phyloP scores from a whole-genome alignment of 2,888 invertebrate species.

The Agrotis exclamationis region DNA sequence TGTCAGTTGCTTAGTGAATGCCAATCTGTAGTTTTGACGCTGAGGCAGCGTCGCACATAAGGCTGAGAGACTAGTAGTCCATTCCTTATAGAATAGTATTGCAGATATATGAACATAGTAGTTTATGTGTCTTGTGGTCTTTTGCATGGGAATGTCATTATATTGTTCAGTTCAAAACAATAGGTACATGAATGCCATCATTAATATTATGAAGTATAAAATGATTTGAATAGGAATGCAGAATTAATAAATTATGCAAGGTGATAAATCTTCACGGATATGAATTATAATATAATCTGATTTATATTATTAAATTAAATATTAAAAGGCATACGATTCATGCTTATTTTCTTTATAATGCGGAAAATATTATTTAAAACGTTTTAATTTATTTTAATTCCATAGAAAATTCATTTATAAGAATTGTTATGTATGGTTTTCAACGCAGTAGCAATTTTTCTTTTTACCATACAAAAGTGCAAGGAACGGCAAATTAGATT shows the following conservation, averaged over 20 bases:
- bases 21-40: too few species aligned
- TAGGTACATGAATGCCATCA: background rate
- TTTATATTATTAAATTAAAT: background rate
- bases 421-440: conserved; percentile 14
- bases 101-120: background rate
- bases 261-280: conserved; percentile 7
- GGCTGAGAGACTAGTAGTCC: too few species aligned
- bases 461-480: conserved; percentile 20
- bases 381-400: background rate
- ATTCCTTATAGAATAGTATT: too few species aligned
- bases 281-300: conserved; percentile 3
- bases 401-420: conserved; percentile 21
- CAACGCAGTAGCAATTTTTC: background rate
- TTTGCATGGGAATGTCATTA: conserved; percentile 29
- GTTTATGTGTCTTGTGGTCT: background rate
- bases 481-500: conserved; percentile 40
- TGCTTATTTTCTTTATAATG: background rate
- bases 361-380: background rate
- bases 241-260: conserved; percentile 5
- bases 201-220: conserved; percentile 17
- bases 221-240: conserved; percentile 34
- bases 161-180: conserved; percentile 15
- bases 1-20: too few species aligned
- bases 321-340: background rate
- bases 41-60: too few species aligned